A percentile compares a stretch with the other conserved stretches of the same genome.
Conservation (phyloP, 1,140 invertebrate genomes). For the Drosophila leontia region DNA sequence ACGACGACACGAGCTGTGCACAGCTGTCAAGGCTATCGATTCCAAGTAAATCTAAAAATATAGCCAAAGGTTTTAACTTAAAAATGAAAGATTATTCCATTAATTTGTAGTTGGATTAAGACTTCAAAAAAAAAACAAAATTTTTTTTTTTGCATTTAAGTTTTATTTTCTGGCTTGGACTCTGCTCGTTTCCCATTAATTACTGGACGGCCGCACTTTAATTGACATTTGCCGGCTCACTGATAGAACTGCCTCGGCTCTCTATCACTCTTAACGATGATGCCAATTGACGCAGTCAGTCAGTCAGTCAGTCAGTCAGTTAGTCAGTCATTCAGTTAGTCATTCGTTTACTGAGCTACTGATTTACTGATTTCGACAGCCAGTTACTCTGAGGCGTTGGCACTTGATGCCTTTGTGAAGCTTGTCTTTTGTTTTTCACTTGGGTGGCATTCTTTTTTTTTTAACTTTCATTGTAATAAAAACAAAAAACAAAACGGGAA, state of each 20-base stretch:
- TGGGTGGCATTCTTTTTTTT: constrained; percentile 42
- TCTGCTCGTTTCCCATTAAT: constrained; percentile 42
- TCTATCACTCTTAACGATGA: constrained; percentile 29
- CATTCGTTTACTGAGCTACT: constrained; percentile 18
- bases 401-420: constrained; percentile 36
- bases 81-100: too few species aligned
- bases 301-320: constrained; percentile 1
- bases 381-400: constrained; percentile 33
- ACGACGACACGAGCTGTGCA: constrained; percentile 15
- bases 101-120: not conserved
- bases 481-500: constrained; percentile 5
- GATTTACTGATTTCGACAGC: constrained; percentile 32
- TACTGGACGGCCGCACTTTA: constrained; percentile 41
- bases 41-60: constrained; percentile 35
- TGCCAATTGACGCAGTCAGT: constrained; percentile 36
- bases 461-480: constrained; percentile 16
- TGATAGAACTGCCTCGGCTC: constrained; percentile 31
- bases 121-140: not conserved
- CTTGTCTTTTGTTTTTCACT: constrained; percentile 55
- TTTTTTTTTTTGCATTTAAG: not conserved
- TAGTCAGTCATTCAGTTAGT: constrained; percentile 12
- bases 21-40: constrained; percentile 34
- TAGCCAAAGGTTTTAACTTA: constrained; percentile 7
- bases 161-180: constrained; percentile 14
- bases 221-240: constrained; percentile 39